Conservation (phyloP, 2,888 invertebrate species). For the Agrilus cyanescens region DNA sequence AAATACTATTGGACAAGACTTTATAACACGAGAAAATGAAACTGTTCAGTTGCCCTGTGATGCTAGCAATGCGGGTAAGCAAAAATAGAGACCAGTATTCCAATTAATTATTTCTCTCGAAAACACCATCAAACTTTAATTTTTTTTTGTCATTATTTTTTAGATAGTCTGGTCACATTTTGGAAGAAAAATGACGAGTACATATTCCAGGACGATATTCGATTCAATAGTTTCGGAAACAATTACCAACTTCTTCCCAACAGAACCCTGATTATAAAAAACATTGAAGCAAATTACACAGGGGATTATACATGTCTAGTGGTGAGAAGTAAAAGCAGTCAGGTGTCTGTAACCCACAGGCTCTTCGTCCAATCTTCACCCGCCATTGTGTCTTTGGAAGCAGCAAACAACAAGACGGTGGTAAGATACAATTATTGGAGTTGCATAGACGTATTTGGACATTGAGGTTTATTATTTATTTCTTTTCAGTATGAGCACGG, state of each 20-base stretch:
- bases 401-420: slow-evolving; percentile 5
- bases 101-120: background rate
- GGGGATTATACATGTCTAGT: slow-evolving; percentile 10
- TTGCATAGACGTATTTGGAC: background rate
- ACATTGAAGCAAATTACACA: slow-evolving; percentile 11
- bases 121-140: background rate
- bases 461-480: slow-evolving; percentile 6
- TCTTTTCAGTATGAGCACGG: slow-evolving; percentile 29
- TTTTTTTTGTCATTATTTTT: slow-evolving; percentile 5
- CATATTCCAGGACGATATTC: slow-evolving; percentile 18
- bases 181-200: slow-evolving; percentile 18
- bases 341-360: slow-evolving; percentile 6
- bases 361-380: slow-evolving; percentile 12
- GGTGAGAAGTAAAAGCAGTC: slow-evolving; percentile 1
- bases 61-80: slow-evolving; percentile 24
- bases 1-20: slow-evolving; percentile 17
- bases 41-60: slow-evolving; percentile 31
- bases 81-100: background rate
- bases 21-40: slow-evolving; percentile 24
- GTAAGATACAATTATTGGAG: slow-evolving; percentile 4
- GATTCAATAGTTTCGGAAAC: slow-evolving; percentile 6
- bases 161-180: slow-evolving; percentile 16
- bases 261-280: slow-evolving; percentile 8
- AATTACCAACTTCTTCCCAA: slow-evolving; percentile 6
- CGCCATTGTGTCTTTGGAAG: slow-evolving; percentile 11